Base-by-base conservation (phyloP, 2,113 vertebrate species). In the Ailuropoda melanoleuca region DNA sequence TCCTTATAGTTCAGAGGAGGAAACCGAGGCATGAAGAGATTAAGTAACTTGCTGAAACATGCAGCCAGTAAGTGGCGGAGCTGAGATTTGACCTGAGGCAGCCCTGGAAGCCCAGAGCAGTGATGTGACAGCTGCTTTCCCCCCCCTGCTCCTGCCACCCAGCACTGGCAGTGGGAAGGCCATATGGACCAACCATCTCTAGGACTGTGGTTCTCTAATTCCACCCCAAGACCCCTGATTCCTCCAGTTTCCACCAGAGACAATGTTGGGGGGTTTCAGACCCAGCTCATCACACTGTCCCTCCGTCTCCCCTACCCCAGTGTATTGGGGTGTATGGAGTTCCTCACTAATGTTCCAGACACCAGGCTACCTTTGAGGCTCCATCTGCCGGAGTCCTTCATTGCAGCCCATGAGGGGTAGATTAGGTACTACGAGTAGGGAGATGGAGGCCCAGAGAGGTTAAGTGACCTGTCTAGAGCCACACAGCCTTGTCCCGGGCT, bases 181-280 rank as follows among this genome's bases (percentile, higher is more conserved):
- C 3, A 0, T 23, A 0, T 4, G 34, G 85, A 23, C 43, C 53
- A 7, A 0, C 29, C 4, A 0, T 2, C 53, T 39, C 19, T 5
- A 31, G 81, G 37, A 26, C 60, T 0, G 34, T 12, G 53, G 18
- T 5, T 85, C 19, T 88, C 34, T 7, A n/a, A 29, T 77, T 62
- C n/a, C 15, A 31, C 13, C 39, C 78, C 18, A 2, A 31, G 23
- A 72, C 80, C 26, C 37, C 13, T 0, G 7, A 19, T 29, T 31
- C 19, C 5, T 80, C 46, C 12, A 9, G 1, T 48, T 58, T 24
- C 50, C 6, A 46, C 19, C 19, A 6, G 1, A 8, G 64, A 48
- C 37, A 13, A 1, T 1, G 13, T 2, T 3, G 29, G 62, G 39
- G 18, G 43, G 29, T 15, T 19, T n/a, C 39, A 87, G 82, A 43